Evolutionary conservation across 2,888 invertebrate species (phyloP).

Genomic region (Timandra comae): DNA sequence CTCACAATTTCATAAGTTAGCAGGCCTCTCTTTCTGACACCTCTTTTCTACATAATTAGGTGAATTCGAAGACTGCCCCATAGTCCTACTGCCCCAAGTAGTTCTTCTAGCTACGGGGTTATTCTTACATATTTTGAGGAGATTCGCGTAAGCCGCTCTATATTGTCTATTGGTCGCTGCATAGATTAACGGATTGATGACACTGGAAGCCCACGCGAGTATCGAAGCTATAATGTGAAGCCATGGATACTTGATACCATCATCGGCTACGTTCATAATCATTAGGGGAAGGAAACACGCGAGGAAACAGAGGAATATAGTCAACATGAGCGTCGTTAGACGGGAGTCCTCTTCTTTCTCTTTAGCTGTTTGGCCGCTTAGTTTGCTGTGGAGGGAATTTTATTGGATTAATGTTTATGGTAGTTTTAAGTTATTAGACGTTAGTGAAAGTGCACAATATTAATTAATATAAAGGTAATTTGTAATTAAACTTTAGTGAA

Average conservation of each 20-base stretch:
- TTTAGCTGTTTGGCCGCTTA: constrained; percentile 66
- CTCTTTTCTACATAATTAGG: constrained; percentile 61
- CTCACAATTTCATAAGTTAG: constrained; percentile 50
- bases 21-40: constrained; percentile 55
- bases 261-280: constrained; percentile 92
- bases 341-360: constrained; percentile 84
- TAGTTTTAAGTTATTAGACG: too few species aligned
- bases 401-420: neutral
- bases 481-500: neutral
- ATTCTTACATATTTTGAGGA: constrained; percentile 64
- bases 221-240: constrained; percentile 90
- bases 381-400: constrained; percentile 50
- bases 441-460: too few species aligned
- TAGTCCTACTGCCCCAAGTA: constrained; percentile 66
- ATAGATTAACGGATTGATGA: constrained; percentile 93
- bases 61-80: constrained; percentile 67
- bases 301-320: constrained; percentile 91
- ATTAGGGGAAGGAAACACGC: constrained; percentile 91
- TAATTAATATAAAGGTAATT: neutral
- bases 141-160: constrained; percentile 76
- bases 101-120: constrained; percentile 52
- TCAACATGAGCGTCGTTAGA: constrained; percentile 90
- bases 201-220: constrained; percentile 92
- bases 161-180: constrained; percentile 93
- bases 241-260: constrained; percentile 81